A percentile compares a stretch with the other conserved stretches of the same genome.
Conservation (phyloP, 2,113 vertebrate genomes). For the Xiphorhynchus elegans region DNA sequence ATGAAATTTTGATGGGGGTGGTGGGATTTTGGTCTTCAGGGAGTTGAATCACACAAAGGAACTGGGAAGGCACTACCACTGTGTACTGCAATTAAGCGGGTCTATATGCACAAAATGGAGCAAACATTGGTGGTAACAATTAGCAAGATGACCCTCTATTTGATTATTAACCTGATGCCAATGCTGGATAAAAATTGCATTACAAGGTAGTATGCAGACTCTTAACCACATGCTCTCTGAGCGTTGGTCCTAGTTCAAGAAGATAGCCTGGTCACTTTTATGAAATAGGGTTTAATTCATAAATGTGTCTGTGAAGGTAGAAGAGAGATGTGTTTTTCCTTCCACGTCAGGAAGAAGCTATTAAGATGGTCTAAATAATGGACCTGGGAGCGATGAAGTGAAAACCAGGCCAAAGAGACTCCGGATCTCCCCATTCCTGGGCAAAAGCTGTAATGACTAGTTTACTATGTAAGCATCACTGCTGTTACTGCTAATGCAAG, state of each 20-base stretch:
- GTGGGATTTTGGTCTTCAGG: not conserved
- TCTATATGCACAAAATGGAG: not conserved
- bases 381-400: not conserved
- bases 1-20: not conserved
- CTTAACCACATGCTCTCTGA: not conserved
- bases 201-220: not conserved
- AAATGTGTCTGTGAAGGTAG: not conserved
- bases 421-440: not conserved
- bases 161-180: not conserved
- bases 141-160: not conserved
- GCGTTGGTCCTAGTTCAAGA: not conserved
- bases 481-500: not conserved
- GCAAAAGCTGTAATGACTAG: not conserved
- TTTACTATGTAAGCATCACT: not conserved
- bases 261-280: not conserved
- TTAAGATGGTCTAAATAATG: not conserved
- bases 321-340: not conserved
- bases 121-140: not conserved
- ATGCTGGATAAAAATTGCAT: not conserved
- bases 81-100: not conserved
- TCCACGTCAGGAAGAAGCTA: not conserved
- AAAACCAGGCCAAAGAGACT: not conserved
- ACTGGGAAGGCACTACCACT: not conserved
- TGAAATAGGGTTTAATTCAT: not conserved
- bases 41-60: not conserved